phyloP scores from a whole-genome alignment of 1,140 invertebrate genomes.

The Trichonephila clavipes region DNA sequence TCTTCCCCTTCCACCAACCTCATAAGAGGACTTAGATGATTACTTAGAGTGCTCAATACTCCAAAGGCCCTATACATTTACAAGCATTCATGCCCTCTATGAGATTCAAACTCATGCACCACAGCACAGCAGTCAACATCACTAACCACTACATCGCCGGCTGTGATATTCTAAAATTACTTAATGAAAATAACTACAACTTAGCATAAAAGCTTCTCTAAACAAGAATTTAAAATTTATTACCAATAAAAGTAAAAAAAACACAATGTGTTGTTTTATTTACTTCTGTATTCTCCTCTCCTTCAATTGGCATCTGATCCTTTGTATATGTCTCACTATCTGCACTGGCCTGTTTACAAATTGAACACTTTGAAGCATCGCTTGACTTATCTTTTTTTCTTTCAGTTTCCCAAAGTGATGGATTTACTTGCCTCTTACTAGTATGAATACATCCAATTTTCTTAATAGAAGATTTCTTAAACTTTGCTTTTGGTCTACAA shows the following conservation, averaged over 20 bases:
- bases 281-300: not conserved
- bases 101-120: too few species aligned
- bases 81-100: too few species aligned
- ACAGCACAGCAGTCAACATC: too few species aligned
- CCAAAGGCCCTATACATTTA: too few species aligned
- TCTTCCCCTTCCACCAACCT: too few species aligned
- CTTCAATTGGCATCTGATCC: not conserved
- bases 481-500: conserved; percentile 26
- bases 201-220: too few species aligned
- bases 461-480: conserved; percentile 45
- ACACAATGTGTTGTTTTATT: not conserved
- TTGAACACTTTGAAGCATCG: not conserved
- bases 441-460: not conserved
- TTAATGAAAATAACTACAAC: too few species aligned
- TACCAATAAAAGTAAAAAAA: not conserved
- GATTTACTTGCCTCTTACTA: not conserved
- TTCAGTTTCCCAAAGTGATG: conserved; percentile 55
- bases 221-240: too few species aligned
- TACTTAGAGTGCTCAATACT: too few species aligned
- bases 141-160: too few species aligned
- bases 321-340: not conserved
- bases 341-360: not conserved
- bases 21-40: too few species aligned
- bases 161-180: too few species aligned
- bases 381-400: not conserved